A percentile compares a stretch with the other conserved stretches of the same genome.
These are phyloP conservation scores for Rhinoraja longicauda DNA, from an alignment of 2,797 vertebrate species.

Conservation along the genomic window DNA sequence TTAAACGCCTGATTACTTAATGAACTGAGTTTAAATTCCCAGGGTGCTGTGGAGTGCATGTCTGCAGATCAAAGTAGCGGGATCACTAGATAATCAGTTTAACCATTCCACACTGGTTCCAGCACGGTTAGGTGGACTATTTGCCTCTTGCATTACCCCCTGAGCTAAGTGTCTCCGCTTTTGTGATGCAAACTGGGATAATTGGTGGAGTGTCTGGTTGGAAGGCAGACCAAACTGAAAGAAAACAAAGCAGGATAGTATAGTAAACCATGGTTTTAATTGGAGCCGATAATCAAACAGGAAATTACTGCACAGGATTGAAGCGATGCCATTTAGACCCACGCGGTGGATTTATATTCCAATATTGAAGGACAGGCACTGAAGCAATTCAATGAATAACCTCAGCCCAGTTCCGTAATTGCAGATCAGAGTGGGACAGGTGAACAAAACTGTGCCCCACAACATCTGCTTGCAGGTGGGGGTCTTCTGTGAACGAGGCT, in stretches of 20 bases:
- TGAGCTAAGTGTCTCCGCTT: not conserved
- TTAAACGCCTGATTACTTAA: no score
- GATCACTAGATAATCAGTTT: no score
- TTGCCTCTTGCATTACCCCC: not conserved
- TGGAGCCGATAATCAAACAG: not conserved
- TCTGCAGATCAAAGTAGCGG: no score
- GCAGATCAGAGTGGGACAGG: not conserved
- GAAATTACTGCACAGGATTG: not conserved
- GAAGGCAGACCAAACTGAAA: not conserved
- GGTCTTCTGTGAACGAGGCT: not conserved
- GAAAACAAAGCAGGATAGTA: not conserved
- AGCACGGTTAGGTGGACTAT: no score
- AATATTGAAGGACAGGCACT: not conserved
- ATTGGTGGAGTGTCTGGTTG: not conserved
- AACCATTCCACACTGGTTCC: no score
- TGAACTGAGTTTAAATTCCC: no score
- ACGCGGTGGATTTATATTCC: not conserved
- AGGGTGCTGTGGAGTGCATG: no score
- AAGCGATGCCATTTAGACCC: not conserved
- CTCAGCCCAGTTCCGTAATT: not conserved
- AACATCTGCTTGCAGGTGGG: not conserved
- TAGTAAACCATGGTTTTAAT: not conserved
- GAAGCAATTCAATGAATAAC: not conserved
- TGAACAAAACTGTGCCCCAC: not conserved
- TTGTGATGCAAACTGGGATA: not conserved